Percentiles rank a stretch among this genome's conserved stretches.
phyloP scores from a whole-genome alignment of 2,888 invertebrate genomes.

The Archaeoteleia sp. region DNA sequence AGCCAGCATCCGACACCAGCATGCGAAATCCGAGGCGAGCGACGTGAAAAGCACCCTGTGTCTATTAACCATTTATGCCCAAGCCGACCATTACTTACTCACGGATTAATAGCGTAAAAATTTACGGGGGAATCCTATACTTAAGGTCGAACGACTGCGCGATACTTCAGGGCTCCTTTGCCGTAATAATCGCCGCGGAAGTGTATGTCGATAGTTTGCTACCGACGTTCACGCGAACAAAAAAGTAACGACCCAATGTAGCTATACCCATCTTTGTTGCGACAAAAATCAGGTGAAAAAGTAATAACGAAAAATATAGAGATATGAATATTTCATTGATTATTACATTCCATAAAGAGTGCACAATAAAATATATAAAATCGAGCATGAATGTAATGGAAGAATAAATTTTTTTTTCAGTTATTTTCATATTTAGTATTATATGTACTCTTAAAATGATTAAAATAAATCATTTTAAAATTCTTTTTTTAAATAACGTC shows the following conservation, averaged over 20 bases:
- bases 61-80: constrained; percentile 47
- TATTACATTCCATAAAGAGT: too few species aligned
- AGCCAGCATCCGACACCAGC: constrained; percentile 25
- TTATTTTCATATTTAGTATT: too few species aligned
- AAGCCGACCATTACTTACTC: constrained; percentile 42
- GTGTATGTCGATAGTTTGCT: constrained; percentile 33
- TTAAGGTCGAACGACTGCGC: constrained; percentile 39
- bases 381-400: too few species aligned
- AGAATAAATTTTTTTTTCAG: too few species aligned
- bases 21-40: constrained; percentile 44
- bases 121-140: constrained; percentile 43
- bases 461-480: too few species aligned
- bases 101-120: constrained; percentile 49
- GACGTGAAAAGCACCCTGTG: constrained; percentile 41
- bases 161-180: constrained; percentile 31
- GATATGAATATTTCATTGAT: too few species aligned
- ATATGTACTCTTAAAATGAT: too few species aligned
- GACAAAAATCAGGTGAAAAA: not conserved
- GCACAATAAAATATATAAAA: too few species aligned
- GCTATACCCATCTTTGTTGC: constrained; percentile 30
- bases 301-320: too few species aligned
- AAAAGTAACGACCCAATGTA: constrained; percentile 27
- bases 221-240: constrained; percentile 30
- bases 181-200: constrained; percentile 46
- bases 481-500: too few species aligned